Evolutionary conservation across 2,797 vertebrate species (phyloP), one percentile per base, ranked within the genome.

Genomic region (Chaunax sp.): DNA sequence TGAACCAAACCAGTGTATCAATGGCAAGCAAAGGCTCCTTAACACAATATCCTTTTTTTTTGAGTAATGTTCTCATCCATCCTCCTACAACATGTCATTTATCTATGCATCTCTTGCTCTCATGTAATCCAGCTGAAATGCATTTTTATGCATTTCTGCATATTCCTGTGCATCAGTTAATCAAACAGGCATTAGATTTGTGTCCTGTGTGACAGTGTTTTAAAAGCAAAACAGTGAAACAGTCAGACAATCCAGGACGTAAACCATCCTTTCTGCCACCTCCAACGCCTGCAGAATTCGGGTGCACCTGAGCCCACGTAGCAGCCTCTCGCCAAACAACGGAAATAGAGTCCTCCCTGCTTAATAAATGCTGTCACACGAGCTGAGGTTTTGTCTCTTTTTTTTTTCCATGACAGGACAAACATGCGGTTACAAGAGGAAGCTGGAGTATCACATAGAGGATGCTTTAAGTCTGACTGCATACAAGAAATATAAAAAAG

Each of bases 291-390:
- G 69, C 81, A 67, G 67, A 72, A n/a, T 60, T 56, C 47, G 44
- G 20, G 38, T 40, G 55, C 75, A 81, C 81, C 78, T 85, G 76
- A 28, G 67, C 78, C 61, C 61, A 69, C 76, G 56, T 16, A 47
- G 37, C 72, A 63, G 46, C 62, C 53, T 77, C 49, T 72, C 46
- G 28, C 62, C 49, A 19, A 12, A 2, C 56, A 81, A 62, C 78
- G 43, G 44, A 75, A 81, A 82, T 68, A 1, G 43, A 56, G 62
- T 71, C 33, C 44, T 75, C 49, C 6, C 20, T 75, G 26, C 50
- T 80, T 56, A 16, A 10, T 49, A 25, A 38, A 52, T 22, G 33
- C 65, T 63, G 47, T 75, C 51, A 53, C 25, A 40, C 20, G 43
- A 10, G 0, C 52, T 55, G 18, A 60, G 37, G 20, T 50, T 59